phyloP scores from a whole-genome alignment of 2,113 vertebrate genomes.

The Danio rerio region DNA sequence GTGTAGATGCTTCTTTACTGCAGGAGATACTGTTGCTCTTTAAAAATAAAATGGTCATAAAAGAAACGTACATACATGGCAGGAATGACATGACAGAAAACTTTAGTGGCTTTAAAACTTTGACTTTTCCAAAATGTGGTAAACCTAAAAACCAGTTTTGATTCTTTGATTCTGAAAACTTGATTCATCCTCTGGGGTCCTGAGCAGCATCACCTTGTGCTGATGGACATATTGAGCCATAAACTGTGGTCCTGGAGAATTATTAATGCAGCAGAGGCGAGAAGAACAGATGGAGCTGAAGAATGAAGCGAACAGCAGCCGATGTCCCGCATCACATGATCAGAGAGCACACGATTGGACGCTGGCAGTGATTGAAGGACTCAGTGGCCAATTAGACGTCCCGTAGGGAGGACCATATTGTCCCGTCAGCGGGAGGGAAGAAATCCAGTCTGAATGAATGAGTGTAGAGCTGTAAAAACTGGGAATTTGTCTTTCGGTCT shows the following conservation, averaged over 20 bases:
- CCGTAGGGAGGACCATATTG: constrained; percentile 61
- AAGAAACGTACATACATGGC: no score
- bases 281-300: constrained; percentile 6
- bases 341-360: background rate
- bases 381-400: constrained; percentile 63
- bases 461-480: background rate
- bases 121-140: no score
- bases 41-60: no score
- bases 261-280: background rate
- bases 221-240: background rate
- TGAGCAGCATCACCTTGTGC: background rate
- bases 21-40: no score
- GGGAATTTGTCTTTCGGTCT: background rate
- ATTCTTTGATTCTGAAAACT: no score
- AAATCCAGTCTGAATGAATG: background rate
- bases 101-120: no score
- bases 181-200: no score
- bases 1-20: no score
- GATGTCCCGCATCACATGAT: constrained; percentile 9
- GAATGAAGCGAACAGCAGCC: background rate
- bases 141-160: no score
- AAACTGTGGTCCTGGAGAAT: background rate
- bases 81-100: no score
- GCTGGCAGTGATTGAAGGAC: constrained; percentile 52
- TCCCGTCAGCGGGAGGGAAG: constrained; percentile 49